Evolutionary conservation across 2,797 vertebrate genomes (phyloP).

Genomic region (Australoheros facetus): DNA sequence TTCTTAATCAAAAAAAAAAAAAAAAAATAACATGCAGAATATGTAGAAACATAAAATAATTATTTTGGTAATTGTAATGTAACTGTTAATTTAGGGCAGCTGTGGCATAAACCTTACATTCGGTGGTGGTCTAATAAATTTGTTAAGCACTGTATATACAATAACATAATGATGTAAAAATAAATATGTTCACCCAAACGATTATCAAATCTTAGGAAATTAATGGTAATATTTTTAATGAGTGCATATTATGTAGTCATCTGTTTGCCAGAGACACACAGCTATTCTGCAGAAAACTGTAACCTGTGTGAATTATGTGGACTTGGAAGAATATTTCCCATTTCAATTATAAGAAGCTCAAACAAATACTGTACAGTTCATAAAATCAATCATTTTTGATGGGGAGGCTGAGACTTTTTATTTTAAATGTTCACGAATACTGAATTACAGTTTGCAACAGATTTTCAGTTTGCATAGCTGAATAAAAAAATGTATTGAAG

Average conservation of each 20-base stretch:
- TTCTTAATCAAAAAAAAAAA: neutral
- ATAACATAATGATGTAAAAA: neutral
- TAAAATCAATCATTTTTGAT: conserved; percentile 6
- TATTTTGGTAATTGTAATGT: neutral
- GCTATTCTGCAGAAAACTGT: neutral
- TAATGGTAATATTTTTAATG: neutral
- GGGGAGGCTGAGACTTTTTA: neutral
- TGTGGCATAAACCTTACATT: neutral
- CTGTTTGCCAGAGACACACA: neutral
- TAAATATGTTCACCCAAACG: neutral
- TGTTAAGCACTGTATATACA: neutral
- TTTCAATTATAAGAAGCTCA: neutral
- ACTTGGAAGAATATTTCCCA: neutral
- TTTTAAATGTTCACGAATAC: neutral
- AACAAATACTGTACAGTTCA: neutral
- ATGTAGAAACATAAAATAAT: neutral
- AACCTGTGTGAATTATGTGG: neutral
- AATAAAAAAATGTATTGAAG: neutral
- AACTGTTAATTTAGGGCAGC: neutral
- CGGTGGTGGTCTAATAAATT: neutral
- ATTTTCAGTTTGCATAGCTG: neutral
- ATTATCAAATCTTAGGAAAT: neutral
- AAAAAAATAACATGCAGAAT: neutral
- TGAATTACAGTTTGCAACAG: conserved; percentile 3
- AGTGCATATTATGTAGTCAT: neutral